These are phyloP conservation scores for Pardalotus punctatus DNA, from an alignment of 2,113 vertebrate species.

Conservation along the genomic window DNA sequence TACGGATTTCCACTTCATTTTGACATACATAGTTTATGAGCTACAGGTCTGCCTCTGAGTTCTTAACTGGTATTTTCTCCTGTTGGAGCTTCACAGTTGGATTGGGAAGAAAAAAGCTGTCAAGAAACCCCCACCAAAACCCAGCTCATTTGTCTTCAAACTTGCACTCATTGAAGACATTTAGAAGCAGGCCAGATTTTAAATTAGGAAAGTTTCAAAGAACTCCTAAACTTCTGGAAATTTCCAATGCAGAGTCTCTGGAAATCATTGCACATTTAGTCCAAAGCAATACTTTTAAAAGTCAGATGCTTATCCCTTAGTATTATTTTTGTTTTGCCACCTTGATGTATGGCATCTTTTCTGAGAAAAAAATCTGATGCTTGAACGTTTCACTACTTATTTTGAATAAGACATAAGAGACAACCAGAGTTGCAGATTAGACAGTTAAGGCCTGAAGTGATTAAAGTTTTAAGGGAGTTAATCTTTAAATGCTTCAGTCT, in stretches of 20 bases:
- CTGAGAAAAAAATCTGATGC: neutral
- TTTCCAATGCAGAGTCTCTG: neutral
- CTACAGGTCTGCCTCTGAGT: neutral
- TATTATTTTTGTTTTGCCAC: neutral
- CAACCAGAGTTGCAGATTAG: neutral
- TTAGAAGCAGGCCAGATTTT: neutral
- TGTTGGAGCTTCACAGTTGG: neutral
- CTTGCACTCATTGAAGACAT: neutral
- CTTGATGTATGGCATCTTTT: neutral
- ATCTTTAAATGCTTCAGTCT: conserved; percentile 31
- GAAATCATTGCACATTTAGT: neutral
- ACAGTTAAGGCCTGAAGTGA: conserved; percentile 7
- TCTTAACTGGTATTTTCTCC: neutral
- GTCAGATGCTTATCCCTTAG: neutral
- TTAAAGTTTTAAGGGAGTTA: conserved; percentile 36
- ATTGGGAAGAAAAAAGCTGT: neutral
- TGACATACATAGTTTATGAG: neutral
- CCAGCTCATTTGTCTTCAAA: neutral
- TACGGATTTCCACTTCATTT: neutral
- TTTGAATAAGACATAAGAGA: neutral
- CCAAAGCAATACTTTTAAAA: neutral
- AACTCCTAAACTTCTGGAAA: neutral
- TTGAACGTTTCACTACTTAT: neutral
- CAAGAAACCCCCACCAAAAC: neutral
- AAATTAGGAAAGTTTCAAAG: neutral